Evolutionary conservation across 2,888 invertebrate genomes (phyloP), one percentile per base, ranked within the genome.

Genomic region (Beris morrisii): DNA sequence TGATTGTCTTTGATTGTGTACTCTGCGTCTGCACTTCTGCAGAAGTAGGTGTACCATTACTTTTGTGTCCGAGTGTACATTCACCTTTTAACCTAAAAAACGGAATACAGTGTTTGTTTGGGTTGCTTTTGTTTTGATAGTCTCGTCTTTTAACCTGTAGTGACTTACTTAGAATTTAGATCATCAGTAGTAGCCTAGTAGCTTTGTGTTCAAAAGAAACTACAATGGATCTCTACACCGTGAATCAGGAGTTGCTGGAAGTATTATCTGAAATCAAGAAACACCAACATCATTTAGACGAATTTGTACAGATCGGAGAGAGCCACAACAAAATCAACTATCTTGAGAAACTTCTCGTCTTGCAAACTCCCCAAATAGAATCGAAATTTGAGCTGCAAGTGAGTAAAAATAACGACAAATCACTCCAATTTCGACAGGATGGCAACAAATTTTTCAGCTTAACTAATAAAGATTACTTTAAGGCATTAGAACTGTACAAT

Each of bases 371-470:
- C 43, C 79, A 79, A 71, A 77, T 80, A 59, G 74, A 75, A 56
- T 67, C 76, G 3, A 77, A 78, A 66, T 73, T 76, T 22, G 73
- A 74, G 70, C 75, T 73, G 73, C 80, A 72, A 73, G 82, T 72
- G 71, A 73, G 70, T 43, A 88, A 88, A 77, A 81, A 80, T 76
- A 79, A 81, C 67, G 74, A 77, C 71, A 77, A 83, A 68, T 86
- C 87, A 69, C 76, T 78, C 66, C 77, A 82, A 70, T 84, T 83
- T 73, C 85, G 87, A 76, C 83, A 84, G 81, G 81, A 81, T 69
- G 88, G 87, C 56, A 88, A 88, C 80, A 73, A 81, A 66, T 79
- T 80, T 70, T 88, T 84, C 73, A 79, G 80, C 3, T 72, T 81
- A 4, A 79, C 84, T 74, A 81, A 79, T 65, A 76, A 76, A 55